Conservation (phyloP, 1,140 invertebrate species). For the Hestina assimilis region DNA sequence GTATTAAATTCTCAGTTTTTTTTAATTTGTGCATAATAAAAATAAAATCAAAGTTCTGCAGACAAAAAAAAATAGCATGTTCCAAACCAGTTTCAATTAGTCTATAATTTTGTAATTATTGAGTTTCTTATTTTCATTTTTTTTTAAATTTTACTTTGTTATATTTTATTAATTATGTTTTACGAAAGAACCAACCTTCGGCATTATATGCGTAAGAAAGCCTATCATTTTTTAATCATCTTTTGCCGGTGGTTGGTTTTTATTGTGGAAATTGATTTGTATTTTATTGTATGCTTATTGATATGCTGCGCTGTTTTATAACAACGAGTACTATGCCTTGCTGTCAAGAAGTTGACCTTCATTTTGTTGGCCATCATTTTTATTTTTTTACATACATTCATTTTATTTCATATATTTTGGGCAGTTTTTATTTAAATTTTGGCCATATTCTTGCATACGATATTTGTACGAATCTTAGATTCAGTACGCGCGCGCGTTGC, state of each 20-base stretch:
- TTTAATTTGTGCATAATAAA: not conserved
- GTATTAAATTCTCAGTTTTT: too few species aligned
- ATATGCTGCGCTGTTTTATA: slow-evolving; percentile 74
- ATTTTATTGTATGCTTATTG: slow-evolving; percentile 72
- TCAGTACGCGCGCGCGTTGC: slow-evolving; percentile 65
- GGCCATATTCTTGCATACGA: slow-evolving; percentile 69
- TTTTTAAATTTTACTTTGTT: too few species aligned
- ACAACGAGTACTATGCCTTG: slow-evolving; percentile 79
- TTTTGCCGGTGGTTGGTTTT: slow-evolving; percentile 12
- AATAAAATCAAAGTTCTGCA: not conserved
- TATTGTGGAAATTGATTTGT: slow-evolving; percentile 43
- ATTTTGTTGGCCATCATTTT: slow-evolving; percentile 90
- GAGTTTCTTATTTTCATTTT: too few species aligned
- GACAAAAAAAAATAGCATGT: too few species aligned
- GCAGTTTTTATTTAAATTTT: slow-evolving; percentile 71
- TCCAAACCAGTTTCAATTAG: too few species aligned
- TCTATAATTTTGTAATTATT: too few species aligned
- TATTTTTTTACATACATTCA: slow-evolving; percentile 79
- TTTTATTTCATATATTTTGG: slow-evolving; percentile 76
- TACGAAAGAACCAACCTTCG: slow-evolving; percentile 1
- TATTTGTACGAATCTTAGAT: slow-evolving; percentile 57
- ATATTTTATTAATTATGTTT: not conserved
- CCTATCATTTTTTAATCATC: not conserved
- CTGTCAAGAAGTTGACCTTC: slow-evolving; percentile 95
- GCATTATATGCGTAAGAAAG: not conserved